Percentiles rank a stretch among this genome's conserved stretches.
These are phyloP conservation scores for Pampusana beccarii DNA, from an alignment of 2,113 vertebrate genomes.

Conservation along the genomic window DNA sequence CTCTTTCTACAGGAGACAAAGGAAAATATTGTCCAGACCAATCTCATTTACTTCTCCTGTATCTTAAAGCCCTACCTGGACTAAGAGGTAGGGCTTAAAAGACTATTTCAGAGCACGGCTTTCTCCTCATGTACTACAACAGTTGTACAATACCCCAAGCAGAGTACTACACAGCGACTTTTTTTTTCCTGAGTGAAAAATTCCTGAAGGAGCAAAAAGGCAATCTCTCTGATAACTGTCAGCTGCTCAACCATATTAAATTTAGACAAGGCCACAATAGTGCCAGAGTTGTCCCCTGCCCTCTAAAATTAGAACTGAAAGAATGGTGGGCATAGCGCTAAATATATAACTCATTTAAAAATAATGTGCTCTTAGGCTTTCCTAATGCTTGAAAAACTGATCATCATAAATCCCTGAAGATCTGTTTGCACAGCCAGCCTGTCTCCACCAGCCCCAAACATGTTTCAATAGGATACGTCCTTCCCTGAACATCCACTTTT, in stretches of 20 bases:
- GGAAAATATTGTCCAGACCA: neutral
- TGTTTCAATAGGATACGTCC: neutral
- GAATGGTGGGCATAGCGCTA: conserved; percentile 50
- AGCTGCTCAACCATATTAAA: conserved; percentile 65
- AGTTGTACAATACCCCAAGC: neutral
- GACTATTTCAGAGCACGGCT: conserved; percentile 1
- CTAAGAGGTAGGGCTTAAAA: neutral
- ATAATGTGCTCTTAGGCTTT: conserved; percentile 55
- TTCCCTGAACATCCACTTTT: neutral
- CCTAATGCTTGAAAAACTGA: conserved; percentile 45
- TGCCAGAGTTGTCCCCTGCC: conserved; percentile 56
- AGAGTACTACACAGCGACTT: neutral
- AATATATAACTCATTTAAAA: conserved; percentile 72
- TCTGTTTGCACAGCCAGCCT: neutral
- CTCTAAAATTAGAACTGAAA: conserved; percentile 62
- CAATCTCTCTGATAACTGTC: conserved; percentile 53
- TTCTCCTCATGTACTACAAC: neutral
- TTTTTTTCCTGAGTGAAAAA: conserved; percentile 44
- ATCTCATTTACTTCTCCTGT: neutral
- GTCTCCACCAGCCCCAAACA: conserved; percentile 3
- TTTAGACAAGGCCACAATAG: conserved; percentile 61
- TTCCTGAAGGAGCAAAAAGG: conserved; percentile 61
- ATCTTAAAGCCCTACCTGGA: neutral
- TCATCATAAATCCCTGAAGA: conserved; percentile 43
- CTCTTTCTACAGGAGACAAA: neutral